Evolutionary conservation across 2,888 invertebrate species (phyloP), one percentile per base, ranked within the genome.

Genomic region (Congeria kusceri): DNA sequence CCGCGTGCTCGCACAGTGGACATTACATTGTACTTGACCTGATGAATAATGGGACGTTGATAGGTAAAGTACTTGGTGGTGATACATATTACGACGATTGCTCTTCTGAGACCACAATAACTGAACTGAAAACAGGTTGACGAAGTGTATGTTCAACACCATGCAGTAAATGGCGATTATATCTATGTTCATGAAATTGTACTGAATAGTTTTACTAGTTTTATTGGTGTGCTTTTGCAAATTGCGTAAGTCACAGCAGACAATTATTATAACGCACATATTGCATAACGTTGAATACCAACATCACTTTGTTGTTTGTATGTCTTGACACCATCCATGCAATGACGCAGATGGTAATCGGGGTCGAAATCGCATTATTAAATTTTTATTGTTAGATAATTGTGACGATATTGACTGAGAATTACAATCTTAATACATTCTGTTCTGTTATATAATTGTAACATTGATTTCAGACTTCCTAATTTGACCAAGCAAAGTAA

Each of bases 11-110:
- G 9, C 3, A 13, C 4, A 20, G 15, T 4, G 47, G n/a, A 9
- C 68, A 75, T 57, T 75, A 29, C 28, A 61, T 75, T 15, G 74
- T 68, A 7, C 46, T 75, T 1, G 68, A 75, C 46, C 47, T 75
- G 27, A 57, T 75, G 63, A 44, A 20, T 23, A 64, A 68, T 28
- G 63, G 32, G 11, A 23, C 20, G n/a, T 28, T 67, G 57, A 61
- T 75, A 29, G 74, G 74, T 20, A 56, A 58, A 29, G 64, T 58
- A 20, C 58, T 68, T 11, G 68, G 68, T 0, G 74, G 74, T 11
- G 74, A 75, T 47, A 56, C 53, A 5, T 11, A 13, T 15, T 63
- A 62, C 23, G 49, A 25, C 13, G 74, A 62, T 62, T 75, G 68
- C 46, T 62, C 68, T 18, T 68, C 74, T 15, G 74, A 75, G 39